Percentiles rank a stretch among this genome's conserved stretches.
These are phyloP conservation scores for Pluvialis apricaria DNA, from an alignment of 2,113 vertebrate species.

Conservation along the genomic window DNA sequence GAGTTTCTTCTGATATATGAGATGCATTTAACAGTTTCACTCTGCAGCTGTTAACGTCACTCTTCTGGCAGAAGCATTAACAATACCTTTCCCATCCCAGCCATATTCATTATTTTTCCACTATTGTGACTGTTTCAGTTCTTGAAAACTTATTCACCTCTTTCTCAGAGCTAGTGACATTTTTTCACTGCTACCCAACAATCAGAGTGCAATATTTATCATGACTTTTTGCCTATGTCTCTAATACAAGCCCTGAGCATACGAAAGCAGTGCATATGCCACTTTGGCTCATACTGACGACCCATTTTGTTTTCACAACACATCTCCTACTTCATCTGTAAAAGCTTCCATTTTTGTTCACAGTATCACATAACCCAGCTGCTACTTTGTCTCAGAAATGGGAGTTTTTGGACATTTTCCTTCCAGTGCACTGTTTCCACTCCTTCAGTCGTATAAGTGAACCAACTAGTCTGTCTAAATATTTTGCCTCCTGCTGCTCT, in stretches of 20 bases:
- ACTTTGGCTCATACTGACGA: not conserved
- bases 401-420: not conserved
- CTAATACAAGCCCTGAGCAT: not conserved
- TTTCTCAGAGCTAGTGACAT: not conserved
- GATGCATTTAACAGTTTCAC: not conserved
- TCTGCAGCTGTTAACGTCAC: not conserved
- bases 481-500: not conserved
- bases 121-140: not conserved
- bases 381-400: slow-evolving; percentile 4
- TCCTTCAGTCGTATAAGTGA: not conserved
- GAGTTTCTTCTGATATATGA: not conserved
- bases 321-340: not conserved
- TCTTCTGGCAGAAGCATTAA: not conserved
- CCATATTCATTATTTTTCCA: not conserved
- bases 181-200: not conserved
- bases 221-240: not conserved
- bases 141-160: not conserved
- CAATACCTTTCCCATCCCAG: not conserved
- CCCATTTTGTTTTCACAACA: slow-evolving; percentile 7
- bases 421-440: not conserved
- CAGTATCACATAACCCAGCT: not conserved
- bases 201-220: not conserved
- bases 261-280: not conserved
- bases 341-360: not conserved
- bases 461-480: not conserved